phyloP scores from a whole-genome alignment of 2,113 vertebrate genomes.

The Ictidomys tridecemlineatus region DNA sequence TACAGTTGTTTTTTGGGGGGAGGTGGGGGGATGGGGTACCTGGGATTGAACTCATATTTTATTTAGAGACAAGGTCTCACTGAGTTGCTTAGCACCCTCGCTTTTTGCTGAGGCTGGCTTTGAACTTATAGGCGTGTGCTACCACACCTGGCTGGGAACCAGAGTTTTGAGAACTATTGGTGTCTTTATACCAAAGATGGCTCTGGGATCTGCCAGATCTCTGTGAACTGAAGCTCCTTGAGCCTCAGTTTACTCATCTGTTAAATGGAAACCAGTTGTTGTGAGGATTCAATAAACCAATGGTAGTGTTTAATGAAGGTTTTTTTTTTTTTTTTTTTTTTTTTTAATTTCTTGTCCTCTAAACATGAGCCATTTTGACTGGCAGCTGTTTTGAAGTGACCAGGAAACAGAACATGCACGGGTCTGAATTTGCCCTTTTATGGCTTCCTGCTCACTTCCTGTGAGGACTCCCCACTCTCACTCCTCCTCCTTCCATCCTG shows the following conservation, averaged over 20 bases:
- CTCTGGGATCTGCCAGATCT: neutral
- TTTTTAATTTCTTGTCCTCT: neutral
- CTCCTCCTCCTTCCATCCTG: neutral
- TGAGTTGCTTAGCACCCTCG: too few species aligned
- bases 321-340: too few species aligned
- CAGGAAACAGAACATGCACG: neutral
- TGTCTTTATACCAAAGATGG: neutral
- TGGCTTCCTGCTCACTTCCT: neutral
- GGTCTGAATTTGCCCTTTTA: fast-evolving
- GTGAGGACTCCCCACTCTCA: fast-evolving
- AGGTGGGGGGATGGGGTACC: too few species aligned
- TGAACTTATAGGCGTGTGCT: too few species aligned
- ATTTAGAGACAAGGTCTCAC: too few species aligned
- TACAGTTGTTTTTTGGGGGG: too few species aligned
- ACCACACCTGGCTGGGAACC: neutral
- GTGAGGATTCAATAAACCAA: neutral
- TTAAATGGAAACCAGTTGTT: neutral
- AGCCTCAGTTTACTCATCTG: neutral
- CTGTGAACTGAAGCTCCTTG: neutral
- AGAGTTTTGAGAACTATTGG: neutral
- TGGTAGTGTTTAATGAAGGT: neutral
- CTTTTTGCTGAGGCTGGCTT: too few species aligned
- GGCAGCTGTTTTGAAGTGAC: neutral
- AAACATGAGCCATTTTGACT: neutral
- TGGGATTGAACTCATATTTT: too few species aligned